Conservation (phyloP, 1,140 invertebrate species). For the Bombyx mori region DNA sequence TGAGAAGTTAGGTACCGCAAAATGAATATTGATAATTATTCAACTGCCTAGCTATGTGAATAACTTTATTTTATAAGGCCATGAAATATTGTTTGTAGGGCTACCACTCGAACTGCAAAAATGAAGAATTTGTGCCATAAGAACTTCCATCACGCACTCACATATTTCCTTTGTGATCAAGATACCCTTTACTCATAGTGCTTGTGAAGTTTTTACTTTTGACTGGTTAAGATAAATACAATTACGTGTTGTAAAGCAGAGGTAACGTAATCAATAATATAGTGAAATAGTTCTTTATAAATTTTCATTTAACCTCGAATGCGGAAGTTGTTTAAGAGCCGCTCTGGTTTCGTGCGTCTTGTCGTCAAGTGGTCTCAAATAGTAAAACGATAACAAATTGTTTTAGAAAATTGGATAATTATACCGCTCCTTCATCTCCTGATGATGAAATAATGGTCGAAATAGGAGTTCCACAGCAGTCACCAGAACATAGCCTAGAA, state of each 20-base stretch:
- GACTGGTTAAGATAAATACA: slow-evolving; percentile 3
- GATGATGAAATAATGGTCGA: slow-evolving; percentile 53
- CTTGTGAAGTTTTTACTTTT: slow-evolving; percentile 10
- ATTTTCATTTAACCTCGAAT: slow-evolving; percentile 23
- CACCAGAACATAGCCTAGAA: slow-evolving; percentile 57
- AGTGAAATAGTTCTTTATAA: slow-evolving; percentile 6
- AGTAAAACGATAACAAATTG: not conserved
- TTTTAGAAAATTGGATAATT: too few relatives aligned
- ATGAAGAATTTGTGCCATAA: slow-evolving; percentile 20
- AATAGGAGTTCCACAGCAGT: slow-evolving; percentile 54
- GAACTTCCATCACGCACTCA: slow-evolving; percentile 23
- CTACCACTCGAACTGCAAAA: not conserved
- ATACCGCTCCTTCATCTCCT: not conserved
- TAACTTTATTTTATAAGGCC: not conserved
- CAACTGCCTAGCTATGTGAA: too few relatives aligned
- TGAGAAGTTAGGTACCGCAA: too few relatives aligned
- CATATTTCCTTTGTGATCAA: slow-evolving; percentile 43
- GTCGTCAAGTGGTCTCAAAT: slow-evolving; percentile 1
- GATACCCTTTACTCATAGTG: slow-evolving; percentile 18
- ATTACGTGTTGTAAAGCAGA: not conserved
- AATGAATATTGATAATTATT: too few relatives aligned
- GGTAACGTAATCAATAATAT: not conserved
- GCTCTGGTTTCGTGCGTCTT: slow-evolving; percentile 9
- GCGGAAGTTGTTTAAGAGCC: slow-evolving; percentile 22
- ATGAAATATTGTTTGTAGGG: not conserved